Base-by-base conservation (phyloP, 1,140 invertebrate genomes). In the Leguminivora glycinivorella region DNA sequence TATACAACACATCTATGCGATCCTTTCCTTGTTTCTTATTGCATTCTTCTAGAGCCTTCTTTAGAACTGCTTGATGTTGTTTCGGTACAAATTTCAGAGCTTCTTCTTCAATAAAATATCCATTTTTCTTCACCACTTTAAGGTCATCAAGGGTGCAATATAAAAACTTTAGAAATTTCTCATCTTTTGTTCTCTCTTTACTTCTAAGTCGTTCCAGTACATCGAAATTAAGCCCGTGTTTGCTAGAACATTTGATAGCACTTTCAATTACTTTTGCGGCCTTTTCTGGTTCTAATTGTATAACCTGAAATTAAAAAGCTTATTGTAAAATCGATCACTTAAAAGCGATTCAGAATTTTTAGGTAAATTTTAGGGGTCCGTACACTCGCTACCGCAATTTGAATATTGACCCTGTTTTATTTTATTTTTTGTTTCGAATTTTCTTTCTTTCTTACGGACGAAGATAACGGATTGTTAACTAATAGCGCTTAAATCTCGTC, bases 161-260 rank as follows among this genome's bases (percentile, higher is more conserved):
- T 4, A 70, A 12, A 34, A 73, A 69, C 34, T 69, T 73, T 7
- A 60, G 25, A 12, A 80, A 80, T 12, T 80, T 77, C 52, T 71
- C 77, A 1, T 71, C 71, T 17, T 17, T 73, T 67, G 10, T 69
- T 70, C 1, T 77, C 38, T 70, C 68, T 70, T 68, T 71, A 1
- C 66, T 58, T 1, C 77, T 19, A 0, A 83, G n/a, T 67, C 76
- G 70, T 17, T 71, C 56, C 4, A 83, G 7, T 0, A 69, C 25
- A 1, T 76, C 72, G 2, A 73, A 19, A 26, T 76, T 67, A 0
- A 79, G 70, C 0, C 79, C 79, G 12, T 71, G 77, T 52, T 77
- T 73, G 1, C 7, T 24, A 0, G 79, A 56, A 69, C 74, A 73
- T 34, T 67, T 34, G 9, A 68, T 43, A 17, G 63, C 69, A 7